Conservation (phyloP, 1,140 invertebrate genomes). For the Pogonognathellus flavescens region DNA sequence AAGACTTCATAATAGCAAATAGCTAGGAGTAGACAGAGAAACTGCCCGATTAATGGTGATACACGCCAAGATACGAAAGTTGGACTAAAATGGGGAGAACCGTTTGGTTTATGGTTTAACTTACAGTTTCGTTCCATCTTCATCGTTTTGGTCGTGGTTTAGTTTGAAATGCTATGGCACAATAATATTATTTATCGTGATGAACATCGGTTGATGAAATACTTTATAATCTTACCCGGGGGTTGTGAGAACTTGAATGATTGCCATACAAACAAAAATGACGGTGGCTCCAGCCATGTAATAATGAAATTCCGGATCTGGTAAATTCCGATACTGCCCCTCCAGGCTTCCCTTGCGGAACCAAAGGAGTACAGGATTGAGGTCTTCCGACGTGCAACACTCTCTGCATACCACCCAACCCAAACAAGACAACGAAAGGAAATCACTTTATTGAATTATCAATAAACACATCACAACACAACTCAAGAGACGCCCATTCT, state of each 20-base stretch:
- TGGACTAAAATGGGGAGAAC: no score
- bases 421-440: conserved; percentile 57
- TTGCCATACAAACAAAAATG: conserved; percentile 81
- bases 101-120: no score
- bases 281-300: conserved; percentile 83
- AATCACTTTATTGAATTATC: conserved; percentile 51
- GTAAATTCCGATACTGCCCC: conserved; percentile 80
- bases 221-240: conserved; percentile 76
- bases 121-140: not conserved
- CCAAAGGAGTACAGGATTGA: conserved; percentile 82
- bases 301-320: conserved; percentile 86
- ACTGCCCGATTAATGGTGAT: no score
- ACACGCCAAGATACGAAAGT: no score
- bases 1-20: no score
- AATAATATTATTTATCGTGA: conserved; percentile 9
- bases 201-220: conserved; percentile 22
- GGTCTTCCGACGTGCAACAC: conserved; percentile 76
- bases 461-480: conserved; percentile 50
- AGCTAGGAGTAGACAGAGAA: no score
- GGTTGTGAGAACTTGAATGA: conserved; percentile 84
- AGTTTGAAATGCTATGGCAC: not conserved
- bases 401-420: conserved; percentile 70
- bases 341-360: conserved; percentile 83
- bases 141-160: not conserved
- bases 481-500: not conserved